These are phyloP conservation scores for Plusia festucae DNA, from an alignment of 2,888 invertebrate genomes.

Conservation along the genomic window DNA sequence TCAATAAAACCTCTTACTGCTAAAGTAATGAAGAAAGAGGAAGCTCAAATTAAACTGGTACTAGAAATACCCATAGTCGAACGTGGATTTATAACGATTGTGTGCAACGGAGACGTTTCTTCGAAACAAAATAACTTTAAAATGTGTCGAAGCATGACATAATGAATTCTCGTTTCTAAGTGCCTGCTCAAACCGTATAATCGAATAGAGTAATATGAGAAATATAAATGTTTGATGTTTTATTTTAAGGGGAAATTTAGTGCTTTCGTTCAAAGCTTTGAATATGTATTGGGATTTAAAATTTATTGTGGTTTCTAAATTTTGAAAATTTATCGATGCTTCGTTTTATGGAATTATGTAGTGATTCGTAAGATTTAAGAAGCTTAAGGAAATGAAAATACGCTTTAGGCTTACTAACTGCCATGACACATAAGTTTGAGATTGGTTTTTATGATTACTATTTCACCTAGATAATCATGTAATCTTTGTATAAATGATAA, in stretches of 20 bases:
- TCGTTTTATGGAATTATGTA: constrained; percentile 10
- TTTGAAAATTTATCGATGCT: constrained; percentile 5
- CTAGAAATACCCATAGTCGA: constrained; percentile 59
- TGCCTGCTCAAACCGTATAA: constrained; percentile 48
- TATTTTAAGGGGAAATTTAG: constrained; percentile 38
- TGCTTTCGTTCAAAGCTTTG: constrained; percentile 34
- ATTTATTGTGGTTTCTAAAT: constrained; percentile 30
- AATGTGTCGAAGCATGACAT: constrained; percentile 66
- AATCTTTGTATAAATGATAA: too few relatives aligned
- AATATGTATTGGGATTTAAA: constrained; percentile 36
- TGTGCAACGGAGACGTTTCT: constrained; percentile 68
- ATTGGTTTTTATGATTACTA: too few relatives aligned
- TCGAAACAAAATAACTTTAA: constrained; percentile 76
- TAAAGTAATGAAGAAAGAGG: constrained; percentile 60
- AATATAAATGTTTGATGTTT: constrained; percentile 42
- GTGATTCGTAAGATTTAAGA: neutral
- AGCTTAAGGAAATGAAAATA: neutral
- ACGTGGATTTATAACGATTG: constrained; percentile 76
- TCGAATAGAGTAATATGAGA: constrained; percentile 54
- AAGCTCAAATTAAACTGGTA: constrained; percentile 67
- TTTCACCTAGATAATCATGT: too few relatives aligned
- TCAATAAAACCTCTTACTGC: constrained; percentile 58
- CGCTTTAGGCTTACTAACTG: neutral
- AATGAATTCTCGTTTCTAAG: constrained; percentile 62
- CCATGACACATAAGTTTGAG: too few relatives aligned